Evolutionary conservation across 92 coral and sea anemone species (phyloP), one percentile per base, ranked within the genome.

Genomic region (Parazoanthus atlanticus): DNA sequence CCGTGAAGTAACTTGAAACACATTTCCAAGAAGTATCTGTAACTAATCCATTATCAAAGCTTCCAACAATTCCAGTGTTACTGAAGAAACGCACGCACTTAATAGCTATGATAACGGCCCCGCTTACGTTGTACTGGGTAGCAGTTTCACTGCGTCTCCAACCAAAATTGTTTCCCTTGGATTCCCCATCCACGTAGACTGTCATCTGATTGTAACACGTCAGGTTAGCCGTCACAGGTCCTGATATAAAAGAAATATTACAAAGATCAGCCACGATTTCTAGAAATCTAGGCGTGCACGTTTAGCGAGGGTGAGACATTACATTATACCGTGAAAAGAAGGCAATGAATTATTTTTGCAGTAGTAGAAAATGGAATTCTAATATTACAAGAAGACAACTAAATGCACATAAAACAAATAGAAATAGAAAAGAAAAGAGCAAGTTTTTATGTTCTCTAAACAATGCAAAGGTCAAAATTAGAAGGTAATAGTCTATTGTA

Each of bases 1-100:
- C 38, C 29, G 78, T 74, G 7, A 6, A 74, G 40, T 74, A 74
- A 74, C 41, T 31, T 74, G 78, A 74, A 16, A 32, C 29, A 17
- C 78, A 74, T 74, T 74, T 74, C 78, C 78, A 74, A 6, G 78
- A 74, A 21, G 78, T 12, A 74, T 74, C 78, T 33, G 78, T 74
- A 8, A 74, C 78, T 38, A 74, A 33, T 33, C 78, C 78, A 23
- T 74, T 74, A 32, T 74, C 43, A 74, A 74, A 74, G 46, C 78
- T 74, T 32, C 78, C 78, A 13, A 16, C 23, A 32, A 74, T 74
- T 2, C 78, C 78, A 74, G 25, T 74, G 19, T 74, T 8, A 2
- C 25, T 11, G 78, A 32, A 11, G 5, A 74, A 5, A 2, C 78
- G 43, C 43, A 2, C 46, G 15, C 78, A 74, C 78, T 32, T 16